These are phyloP conservation scores for Lasius fuliginosus DNA, from an alignment of 2,888 invertebrate species.

Conservation along the genomic window DNA sequence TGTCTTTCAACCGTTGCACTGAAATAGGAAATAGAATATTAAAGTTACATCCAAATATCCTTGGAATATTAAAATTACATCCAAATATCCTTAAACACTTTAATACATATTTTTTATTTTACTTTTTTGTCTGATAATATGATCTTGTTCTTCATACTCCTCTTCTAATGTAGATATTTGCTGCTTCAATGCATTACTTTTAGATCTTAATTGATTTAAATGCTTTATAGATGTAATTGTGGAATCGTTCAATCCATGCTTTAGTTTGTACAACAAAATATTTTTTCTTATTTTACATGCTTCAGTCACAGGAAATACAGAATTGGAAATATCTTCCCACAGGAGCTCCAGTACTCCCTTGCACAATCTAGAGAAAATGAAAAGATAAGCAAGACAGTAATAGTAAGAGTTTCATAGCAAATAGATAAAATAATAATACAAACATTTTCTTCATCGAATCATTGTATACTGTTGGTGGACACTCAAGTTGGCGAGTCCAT, in stretches of 20 bases:
- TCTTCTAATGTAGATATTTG: conserved; percentile 75
- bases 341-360: conserved; percentile 77
- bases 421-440: conserved; percentile 51
- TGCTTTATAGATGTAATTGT: conserved; percentile 70
- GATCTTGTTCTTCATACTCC: conserved; percentile 76
- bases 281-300: conserved; percentile 77
- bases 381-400: neutral
- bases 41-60: neutral
- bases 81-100: neutral
- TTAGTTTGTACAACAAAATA: conserved; percentile 78
- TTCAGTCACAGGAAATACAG: conserved; percentile 69
- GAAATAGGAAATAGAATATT: conserved; percentile 15
- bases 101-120: conserved; percentile 42
- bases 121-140: conserved; percentile 79
- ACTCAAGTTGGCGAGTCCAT: conserved; percentile 74
- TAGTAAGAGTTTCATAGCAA: neutral
- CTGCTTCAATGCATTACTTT: conserved; percentile 66
- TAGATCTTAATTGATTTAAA: conserved; percentile 69
- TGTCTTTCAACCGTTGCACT: conserved; percentile 76
- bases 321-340: conserved; percentile 79
- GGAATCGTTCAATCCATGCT: conserved; percentile 66
- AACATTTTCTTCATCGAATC: conserved; percentile 74
- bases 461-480: conserved; percentile 71
- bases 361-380: conserved; percentile 71
- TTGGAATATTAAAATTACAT: neutral